Base-by-base conservation (phyloP, 2,797 vertebrate species). In the Eulemur mongoz region DNA sequence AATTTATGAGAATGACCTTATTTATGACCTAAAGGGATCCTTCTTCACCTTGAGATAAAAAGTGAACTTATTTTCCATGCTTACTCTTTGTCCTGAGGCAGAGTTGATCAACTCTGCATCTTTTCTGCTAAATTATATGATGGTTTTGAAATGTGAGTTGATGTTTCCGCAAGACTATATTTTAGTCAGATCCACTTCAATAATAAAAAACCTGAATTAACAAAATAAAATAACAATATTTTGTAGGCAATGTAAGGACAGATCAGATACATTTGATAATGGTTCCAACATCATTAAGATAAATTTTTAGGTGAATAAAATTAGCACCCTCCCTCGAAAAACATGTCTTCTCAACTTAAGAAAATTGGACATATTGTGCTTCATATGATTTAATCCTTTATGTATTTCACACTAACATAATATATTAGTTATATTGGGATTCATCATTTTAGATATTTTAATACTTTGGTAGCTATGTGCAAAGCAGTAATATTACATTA, bases 61-160 rank as follows among this genome's bases (percentile, higher is more conserved):
- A 96, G 96, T 98, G 97, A 98, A 97, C 93, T 96, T 98, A 96
- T 97, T 98, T 97, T 97, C 96, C 92, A 95, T 97, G 97, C 94
- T 98, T 85, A 94, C 83, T 96, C 94, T 97, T 89, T 98, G 96
- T 98, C 96, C 95, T 90, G 81, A 98, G 97, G 96, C 97, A 76
- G 73, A 75, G 11, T 96, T 96, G 98, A 97, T 98, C 97, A 98
- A 93, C 93, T 98, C 86, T 50, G 87, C 95, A 96, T 78, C 82
- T 96, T 96, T 96, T 98, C 97, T 98, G 95, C 93, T 97, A 98
- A 97, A 98, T 97, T 98, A 96, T n/a, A 0, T 88, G 95, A 98
- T 98, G 95, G 93, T 96, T 98, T 98, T 97, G 92, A 98, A 98
- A 97, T 97, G 96, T 94, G 93, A 95, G 63, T 50, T 97, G 81